Conservation (phyloP, 2,113 vertebrate genomes). For the Nothocercus nigrocapillus region DNA sequence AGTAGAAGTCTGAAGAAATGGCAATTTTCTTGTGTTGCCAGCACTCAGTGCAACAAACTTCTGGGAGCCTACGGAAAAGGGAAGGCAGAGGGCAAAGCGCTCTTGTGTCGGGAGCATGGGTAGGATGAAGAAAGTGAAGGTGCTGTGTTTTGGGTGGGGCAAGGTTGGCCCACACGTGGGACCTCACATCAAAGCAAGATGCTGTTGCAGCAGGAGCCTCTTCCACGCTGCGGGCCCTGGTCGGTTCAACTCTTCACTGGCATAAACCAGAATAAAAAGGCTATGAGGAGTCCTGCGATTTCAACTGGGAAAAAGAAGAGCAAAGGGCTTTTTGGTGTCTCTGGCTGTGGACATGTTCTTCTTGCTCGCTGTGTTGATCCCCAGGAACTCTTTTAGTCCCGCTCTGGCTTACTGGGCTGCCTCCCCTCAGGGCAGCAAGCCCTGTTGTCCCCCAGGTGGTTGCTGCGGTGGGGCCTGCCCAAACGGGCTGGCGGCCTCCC, state of each 20-base stretch:
- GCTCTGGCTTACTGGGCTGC: neutral
- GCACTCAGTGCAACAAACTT: neutral
- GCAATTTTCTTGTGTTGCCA: neutral
- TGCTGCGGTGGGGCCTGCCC: neutral
- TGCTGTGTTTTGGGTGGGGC: neutral
- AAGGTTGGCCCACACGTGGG: neutral
- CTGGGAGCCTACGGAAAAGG: neutral
- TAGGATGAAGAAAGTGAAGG: neutral
- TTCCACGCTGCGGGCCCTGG: rapidly evolving
- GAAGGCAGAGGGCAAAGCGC: neutral
- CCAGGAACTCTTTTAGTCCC: neutral
- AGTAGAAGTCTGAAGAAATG: slow-evolving; percentile 48
- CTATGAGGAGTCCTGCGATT: neutral
- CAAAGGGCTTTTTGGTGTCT: neutral
- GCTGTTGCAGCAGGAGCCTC: neutral
- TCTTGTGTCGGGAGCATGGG: neutral
- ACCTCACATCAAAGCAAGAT: neutral
- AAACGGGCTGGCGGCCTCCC: neutral
- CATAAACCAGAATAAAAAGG: neutral
- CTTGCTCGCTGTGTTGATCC: neutral
- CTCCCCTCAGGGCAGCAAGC: neutral
- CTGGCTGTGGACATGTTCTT: neutral
- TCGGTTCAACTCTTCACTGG: rapidly evolving
- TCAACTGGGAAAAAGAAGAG: neutral
- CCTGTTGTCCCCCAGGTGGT: rapidly evolving